phyloP scores from a whole-genome alignment of 37 sponge, comb jelly and placozoan genomes.

The Oscarella lobularis region DNA sequence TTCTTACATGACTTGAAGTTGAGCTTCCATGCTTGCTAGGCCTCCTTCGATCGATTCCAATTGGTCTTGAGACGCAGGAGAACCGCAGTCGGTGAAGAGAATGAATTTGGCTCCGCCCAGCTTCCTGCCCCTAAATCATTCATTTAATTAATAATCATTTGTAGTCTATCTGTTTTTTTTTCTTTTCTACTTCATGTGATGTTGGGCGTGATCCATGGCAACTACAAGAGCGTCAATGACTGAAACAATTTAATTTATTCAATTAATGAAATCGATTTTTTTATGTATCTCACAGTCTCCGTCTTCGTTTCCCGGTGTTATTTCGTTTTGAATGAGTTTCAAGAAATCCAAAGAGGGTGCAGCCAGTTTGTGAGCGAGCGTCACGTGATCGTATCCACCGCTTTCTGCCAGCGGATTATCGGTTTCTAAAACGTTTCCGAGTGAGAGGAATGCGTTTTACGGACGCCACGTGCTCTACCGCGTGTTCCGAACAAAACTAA shows the following conservation, averaged over 20 bases:
- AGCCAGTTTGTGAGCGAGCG: conserved; percentile 31
- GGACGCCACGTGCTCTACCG: too few species aligned
- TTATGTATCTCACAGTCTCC: conserved; percentile 78
- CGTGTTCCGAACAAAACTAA: conserved; percentile 77
- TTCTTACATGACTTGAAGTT: conserved; percentile 13
- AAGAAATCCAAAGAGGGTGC: conserved; percentile 47
- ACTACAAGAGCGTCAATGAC: conserved; percentile 89
- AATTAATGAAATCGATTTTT: neutral
- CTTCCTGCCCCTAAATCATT: conserved; percentile 10
- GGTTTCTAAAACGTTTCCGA: conserved; percentile 41
- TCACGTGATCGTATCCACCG: conserved; percentile 60
- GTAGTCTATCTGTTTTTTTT: neutral
- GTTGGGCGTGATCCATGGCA: conserved; percentile 58
- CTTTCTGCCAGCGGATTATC: conserved; percentile 49
- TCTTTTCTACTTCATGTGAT: too few species aligned
- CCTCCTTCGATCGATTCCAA: conserved; percentile 49
- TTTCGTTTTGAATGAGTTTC: conserved; percentile 26
- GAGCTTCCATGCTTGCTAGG: conserved; percentile 27
- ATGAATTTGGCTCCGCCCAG: neutral
- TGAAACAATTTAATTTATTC: neutral
- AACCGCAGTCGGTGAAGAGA: conserved; percentile 70
- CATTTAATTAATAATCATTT: neutral
- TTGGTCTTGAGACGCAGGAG: conserved; percentile 50
- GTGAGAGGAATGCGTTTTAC: too few species aligned
- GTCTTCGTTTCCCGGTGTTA: conserved; percentile 30